Evolutionary conservation across 2,888 invertebrate genomes (phyloP).

Genomic region (Lamellibrachia satsuma): DNA sequence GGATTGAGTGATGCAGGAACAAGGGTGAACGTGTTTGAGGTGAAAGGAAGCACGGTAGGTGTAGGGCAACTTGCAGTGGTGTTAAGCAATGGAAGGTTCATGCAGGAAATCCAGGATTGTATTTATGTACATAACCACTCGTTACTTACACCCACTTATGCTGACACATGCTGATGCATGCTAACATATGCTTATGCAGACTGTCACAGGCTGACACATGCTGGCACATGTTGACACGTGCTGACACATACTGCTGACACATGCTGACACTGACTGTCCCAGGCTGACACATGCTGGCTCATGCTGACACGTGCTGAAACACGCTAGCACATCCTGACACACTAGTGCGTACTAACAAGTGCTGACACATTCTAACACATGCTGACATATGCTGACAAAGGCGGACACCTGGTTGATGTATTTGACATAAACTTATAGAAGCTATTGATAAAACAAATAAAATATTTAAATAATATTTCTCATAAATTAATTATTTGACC

Average conservation of each 20-base stretch:
- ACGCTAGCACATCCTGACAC: neutral
- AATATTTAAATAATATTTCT: too few relatives aligned
- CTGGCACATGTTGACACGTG: neutral
- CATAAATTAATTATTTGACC: too few relatives aligned
- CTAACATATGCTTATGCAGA: neutral
- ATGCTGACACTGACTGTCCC: neutral
- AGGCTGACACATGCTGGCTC: neutral
- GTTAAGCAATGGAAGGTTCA: too few relatives aligned
- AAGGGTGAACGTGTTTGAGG: constrained; percentile 10
- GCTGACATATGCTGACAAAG: too few relatives aligned
- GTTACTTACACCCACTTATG: neutral
- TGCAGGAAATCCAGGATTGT: too few relatives aligned
- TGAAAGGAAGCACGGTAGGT: neutral
- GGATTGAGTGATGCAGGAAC: neutral
- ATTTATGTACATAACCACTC: neutral
- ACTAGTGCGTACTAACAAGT: neutral
- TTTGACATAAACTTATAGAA: too few relatives aligned
- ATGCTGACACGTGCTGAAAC: neutral
- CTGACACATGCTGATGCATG: neutral
- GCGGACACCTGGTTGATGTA: too few relatives aligned
- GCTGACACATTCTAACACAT: too few relatives aligned
- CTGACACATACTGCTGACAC: neutral
- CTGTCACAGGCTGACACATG: neutral
- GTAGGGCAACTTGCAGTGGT: neutral
- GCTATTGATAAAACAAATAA: too few relatives aligned